Percentiles rank a stretch among this genome's conserved stretches.
Conservation (phyloP, 2,888 invertebrate genomes). For the Phortica okadai region DNA sequence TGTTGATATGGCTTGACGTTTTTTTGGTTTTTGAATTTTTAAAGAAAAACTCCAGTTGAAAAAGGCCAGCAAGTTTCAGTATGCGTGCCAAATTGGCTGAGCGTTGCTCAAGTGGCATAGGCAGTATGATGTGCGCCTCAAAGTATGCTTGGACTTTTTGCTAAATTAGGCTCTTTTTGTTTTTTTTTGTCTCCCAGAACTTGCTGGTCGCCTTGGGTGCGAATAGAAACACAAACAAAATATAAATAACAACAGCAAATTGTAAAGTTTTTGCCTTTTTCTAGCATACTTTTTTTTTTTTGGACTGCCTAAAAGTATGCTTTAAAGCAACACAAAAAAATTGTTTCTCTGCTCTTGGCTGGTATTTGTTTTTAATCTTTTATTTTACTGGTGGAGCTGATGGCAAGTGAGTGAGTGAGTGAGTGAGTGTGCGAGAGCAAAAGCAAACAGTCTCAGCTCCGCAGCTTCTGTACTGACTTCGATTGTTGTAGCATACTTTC, state of each 20-base stretch:
- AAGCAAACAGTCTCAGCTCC: slow-evolving; percentile 35
- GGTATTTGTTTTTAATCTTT: slow-evolving; percentile 12
- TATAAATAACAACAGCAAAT: slow-evolving; percentile 6
- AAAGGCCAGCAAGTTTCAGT: slow-evolving; percentile 33
- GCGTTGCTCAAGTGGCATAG: slow-evolving; percentile 18
- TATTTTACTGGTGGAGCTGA: background rate
- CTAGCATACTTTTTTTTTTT: background rate
- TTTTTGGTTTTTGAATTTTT: slow-evolving; percentile 36
- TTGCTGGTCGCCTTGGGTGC: slow-evolving; percentile 29
- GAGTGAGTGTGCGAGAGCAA: slow-evolving; percentile 8
- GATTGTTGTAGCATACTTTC: slow-evolving; percentile 18
- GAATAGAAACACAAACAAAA: slow-evolving; percentile 16
- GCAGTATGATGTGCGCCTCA: background rate
- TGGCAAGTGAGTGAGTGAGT: background rate
- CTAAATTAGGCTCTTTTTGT: background rate
- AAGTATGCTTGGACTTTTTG: slow-evolving; percentile 6
- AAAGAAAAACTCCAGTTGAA: slow-evolving; percentile 32
- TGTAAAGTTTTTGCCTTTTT: background rate
- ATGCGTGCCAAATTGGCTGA: slow-evolving; percentile 57
- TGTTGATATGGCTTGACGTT: slow-evolving; percentile 39
- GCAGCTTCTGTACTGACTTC: slow-evolving; percentile 1
- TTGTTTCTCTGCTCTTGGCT: background rate
- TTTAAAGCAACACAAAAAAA: slow-evolving; percentile 23
- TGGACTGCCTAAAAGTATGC: slow-evolving; percentile 16
- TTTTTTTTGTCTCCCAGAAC: slow-evolving; percentile 33